Evolutionary conservation across 2,797 vertebrate species (phyloP).

Genomic region (Argya squamiceps): DNA sequence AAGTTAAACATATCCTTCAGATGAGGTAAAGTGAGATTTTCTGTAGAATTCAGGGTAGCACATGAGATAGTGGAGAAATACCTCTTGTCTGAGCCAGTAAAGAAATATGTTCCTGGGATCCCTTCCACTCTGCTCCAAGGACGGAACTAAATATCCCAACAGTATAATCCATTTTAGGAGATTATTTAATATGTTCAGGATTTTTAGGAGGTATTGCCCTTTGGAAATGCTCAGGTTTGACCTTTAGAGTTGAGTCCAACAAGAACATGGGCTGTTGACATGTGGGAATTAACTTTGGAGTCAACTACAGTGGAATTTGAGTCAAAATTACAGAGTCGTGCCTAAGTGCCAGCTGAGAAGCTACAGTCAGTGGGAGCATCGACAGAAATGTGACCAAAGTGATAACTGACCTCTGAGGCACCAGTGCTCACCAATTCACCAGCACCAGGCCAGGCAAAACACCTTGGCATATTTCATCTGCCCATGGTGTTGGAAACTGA

Average conservation of each 20-base stretch:
- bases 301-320: neutral
- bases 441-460: neutral
- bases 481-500: accelerated
- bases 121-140: neutral
- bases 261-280: neutral
- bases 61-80: neutral
- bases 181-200: neutral
- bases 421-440: neutral
- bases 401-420: neutral
- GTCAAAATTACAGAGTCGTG: accelerated
- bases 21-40: neutral
- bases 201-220: neutral
- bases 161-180: neutral
- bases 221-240: neutral
- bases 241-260: neutral
- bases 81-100: neutral
- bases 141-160: neutral
- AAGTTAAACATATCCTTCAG: neutral
- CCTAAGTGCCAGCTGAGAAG: neutral
- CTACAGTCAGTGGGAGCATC: neutral
- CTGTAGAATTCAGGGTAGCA: neutral
- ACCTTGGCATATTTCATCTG: neutral
- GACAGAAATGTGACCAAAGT: neutral
- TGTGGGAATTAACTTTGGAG: neutral
- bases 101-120: neutral